Evolutionary conservation across 2,113 vertebrate species (phyloP).

Genomic region (Larimichthys crocea): DNA sequence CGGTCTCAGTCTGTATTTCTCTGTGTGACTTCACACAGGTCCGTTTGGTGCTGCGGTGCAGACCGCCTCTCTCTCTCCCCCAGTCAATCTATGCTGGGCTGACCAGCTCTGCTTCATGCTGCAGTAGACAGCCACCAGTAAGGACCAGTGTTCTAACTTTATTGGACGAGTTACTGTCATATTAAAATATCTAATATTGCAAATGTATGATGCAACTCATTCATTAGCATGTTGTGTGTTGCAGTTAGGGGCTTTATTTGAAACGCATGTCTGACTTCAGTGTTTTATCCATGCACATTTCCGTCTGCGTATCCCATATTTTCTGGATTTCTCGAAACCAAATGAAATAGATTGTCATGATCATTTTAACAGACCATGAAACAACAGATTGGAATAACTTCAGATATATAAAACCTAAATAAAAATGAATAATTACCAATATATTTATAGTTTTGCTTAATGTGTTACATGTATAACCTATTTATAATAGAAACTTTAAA

Average conservation of each 20-base stretch:
- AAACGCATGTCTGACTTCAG: not conserved
- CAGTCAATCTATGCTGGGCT: constrained; percentile 1
- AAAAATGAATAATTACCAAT: too few species aligned
- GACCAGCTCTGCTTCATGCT: constrained; percentile 28
- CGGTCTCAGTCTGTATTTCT: not conserved
- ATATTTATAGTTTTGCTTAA: not conserved
- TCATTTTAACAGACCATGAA: not conserved
- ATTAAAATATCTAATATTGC: not conserved
- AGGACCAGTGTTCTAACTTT: not conserved
- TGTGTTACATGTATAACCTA: not conserved
- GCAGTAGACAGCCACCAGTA: constrained; percentile 1
- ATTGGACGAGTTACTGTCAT: not conserved
- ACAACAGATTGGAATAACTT: too few species aligned
- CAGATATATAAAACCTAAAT: too few species aligned
- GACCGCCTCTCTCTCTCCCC: not conserved
- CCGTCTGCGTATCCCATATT: not conserved
- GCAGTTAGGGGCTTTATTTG: not conserved
- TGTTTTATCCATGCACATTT: not conserved
- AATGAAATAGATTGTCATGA: not conserved
- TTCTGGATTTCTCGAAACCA: not conserved
- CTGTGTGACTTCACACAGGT: not conserved
- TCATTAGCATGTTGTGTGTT: not conserved
- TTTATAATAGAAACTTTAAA: not conserved
- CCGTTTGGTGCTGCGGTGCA: not conserved
- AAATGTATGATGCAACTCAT: not conserved